Evolutionary conservation across 2,888 invertebrate species (phyloP), one percentile per base, ranked within the genome.

Genomic region (Salticus scenicus): DNA sequence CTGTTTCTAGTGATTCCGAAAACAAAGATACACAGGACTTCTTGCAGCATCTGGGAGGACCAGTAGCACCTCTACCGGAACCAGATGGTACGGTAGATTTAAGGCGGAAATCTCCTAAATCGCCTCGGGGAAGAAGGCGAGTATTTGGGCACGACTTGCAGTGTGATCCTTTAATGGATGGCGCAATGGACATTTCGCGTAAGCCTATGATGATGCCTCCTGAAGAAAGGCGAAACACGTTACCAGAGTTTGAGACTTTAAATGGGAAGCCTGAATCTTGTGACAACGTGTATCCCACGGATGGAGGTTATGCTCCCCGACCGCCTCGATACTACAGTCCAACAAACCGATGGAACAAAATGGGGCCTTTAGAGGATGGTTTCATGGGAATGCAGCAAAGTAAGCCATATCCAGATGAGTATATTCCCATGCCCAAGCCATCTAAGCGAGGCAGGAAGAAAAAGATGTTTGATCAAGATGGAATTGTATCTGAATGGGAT

Each of bases 1-100:
- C 79, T 0, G 83, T 78, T n/a, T 87, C 87, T 24, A 84, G 83
- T 51, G 87, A 87, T 41, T 87, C 87, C 5, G 87, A 87, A n/a
- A 87, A 87, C 27, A 87, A 83, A 27, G 87, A 87, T 30, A 76
- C 83, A 1, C 87, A 87, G 31, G 87, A 87, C 20, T 87, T 81
- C 27, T 71, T 84, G n/a, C 77, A 82, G 31, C 87, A 82, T 28
- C 72, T 87, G 5, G 86, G 86, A 8, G 85, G 74, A 17, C 66
- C 70, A 1, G 79, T 79, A 0, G 75, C 86, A 7, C 78, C 73
- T 0, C 24, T 80, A 4, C 75, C 79, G 10, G 79, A 75, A 27
- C 71, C 75, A 0, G 86, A 86, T 51, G 86, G 86, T 31, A 86
- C 86, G 1, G 80, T 86, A 28, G 86, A 86, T 27, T 47, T 86